Evolutionary conservation across 2,888 invertebrate genomes (phyloP).

Genomic region (Neria commutata): DNA sequence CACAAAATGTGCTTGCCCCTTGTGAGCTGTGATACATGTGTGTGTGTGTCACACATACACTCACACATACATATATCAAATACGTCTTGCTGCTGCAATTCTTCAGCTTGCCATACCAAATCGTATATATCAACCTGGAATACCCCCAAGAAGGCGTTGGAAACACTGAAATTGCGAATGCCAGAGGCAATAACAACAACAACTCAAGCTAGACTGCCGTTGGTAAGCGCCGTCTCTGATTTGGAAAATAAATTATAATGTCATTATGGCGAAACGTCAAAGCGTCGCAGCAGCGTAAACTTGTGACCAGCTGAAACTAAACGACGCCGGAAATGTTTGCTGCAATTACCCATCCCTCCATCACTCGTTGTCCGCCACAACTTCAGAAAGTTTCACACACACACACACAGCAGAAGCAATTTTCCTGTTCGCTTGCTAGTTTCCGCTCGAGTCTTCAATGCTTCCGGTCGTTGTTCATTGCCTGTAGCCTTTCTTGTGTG

Average conservation of each 20-base stretch:
- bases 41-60: background rate
- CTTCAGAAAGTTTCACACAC: too few relatives aligned
- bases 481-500: conserved; percentile 14
- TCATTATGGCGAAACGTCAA: conserved; percentile 52
- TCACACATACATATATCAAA: background rate
- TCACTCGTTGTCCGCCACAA: too few relatives aligned
- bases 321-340: too few relatives aligned
- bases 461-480: too few relatives aligned
- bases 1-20: background rate
- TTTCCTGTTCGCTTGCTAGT: too few relatives aligned
- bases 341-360: too few relatives aligned
- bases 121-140: conserved; percentile 46
- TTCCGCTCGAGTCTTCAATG: too few relatives aligned
- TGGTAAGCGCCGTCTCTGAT: conserved; percentile 43
- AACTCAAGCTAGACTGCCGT: too few relatives aligned
- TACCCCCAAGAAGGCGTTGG: background rate
- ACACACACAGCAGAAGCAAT: too few relatives aligned
- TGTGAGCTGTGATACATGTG: too few relatives aligned
- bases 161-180: background rate
- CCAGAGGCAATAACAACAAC: too few relatives aligned
- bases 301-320: too few relatives aligned
- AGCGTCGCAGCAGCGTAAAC: conserved; percentile 1
- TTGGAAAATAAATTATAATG: conserved; percentile 59
- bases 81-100: background rate
- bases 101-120: conserved; percentile 24